Conservation (phyloP, 2,888 invertebrate genomes). For the Ectropis crepuscularia region DNA sequence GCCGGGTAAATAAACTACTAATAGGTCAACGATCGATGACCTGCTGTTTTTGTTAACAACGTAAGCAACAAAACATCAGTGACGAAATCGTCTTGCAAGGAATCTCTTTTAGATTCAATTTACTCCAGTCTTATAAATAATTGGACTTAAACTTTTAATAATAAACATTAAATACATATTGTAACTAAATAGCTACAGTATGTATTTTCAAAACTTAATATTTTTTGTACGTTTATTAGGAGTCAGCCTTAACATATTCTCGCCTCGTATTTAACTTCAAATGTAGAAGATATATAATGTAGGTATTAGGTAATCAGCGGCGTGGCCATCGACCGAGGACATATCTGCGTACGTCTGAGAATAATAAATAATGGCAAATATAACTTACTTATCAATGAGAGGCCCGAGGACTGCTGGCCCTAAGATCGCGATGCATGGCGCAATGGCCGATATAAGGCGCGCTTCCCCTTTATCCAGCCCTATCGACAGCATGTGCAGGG, state of each 20-base stretch:
- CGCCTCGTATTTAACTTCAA: slow-evolving; percentile 16
- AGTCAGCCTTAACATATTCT: slow-evolving; percentile 13
- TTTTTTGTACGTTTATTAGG: background rate
- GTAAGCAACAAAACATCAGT: slow-evolving; percentile 1
- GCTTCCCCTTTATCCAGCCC: slow-evolving; percentile 91
- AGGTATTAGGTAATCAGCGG: slow-evolving; percentile 22
- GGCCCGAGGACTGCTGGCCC: slow-evolving; percentile 92
- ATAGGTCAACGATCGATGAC: slow-evolving; percentile 33
- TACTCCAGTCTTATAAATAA: no score
- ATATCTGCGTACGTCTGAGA: slow-evolving; percentile 32
- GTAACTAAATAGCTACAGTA: no score
- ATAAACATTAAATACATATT: no score
- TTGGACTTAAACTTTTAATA: no score
- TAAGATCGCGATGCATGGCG: slow-evolving; percentile 91
- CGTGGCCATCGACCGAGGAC: slow-evolving; percentile 34
- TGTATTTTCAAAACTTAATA: background rate
- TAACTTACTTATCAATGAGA: slow-evolving; percentile 89
- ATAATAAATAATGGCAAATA: slow-evolving; percentile 28
- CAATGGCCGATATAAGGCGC: slow-evolving; percentile 90
- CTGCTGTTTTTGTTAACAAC: slow-evolving; percentile 16
- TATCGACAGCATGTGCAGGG: slow-evolving; percentile 89
- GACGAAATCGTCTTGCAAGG: slow-evolving; percentile 1
- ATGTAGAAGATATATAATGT: slow-evolving; percentile 20
- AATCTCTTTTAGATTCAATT: background rate
- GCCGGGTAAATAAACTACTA: slow-evolving; percentile 10